These are phyloP conservation scores for Xiphophorus birchmanni DNA, from an alignment of 2,797 vertebrate species.

Conservation along the genomic window DNA sequence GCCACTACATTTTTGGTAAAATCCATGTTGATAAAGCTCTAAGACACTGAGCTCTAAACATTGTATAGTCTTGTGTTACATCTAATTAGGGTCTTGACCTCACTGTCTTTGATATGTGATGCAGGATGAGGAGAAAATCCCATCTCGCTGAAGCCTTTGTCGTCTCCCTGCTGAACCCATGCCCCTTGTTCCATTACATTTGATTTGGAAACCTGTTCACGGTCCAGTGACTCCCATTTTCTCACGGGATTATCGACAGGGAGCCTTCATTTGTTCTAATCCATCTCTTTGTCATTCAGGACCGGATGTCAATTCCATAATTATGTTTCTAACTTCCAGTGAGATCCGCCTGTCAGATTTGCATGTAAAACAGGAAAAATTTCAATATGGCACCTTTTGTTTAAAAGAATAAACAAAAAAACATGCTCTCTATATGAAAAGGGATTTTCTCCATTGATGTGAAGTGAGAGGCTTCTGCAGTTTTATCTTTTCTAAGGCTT, in stretches of 20 bases:
- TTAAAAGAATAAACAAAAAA: neutral
- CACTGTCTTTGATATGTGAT: conserved; percentile 39
- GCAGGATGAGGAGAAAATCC: conserved; percentile 52
- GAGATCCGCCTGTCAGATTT: conserved; percentile 42
- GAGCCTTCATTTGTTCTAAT: conserved; percentile 72
- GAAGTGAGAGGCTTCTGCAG: conserved; percentile 23
- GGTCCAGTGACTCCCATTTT: conserved; percentile 69
- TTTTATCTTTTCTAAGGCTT: conserved; percentile 25
- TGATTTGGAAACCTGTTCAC: conserved; percentile 73
- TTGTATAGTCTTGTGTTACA: conserved; percentile 10
- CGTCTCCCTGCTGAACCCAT: conserved; percentile 54
- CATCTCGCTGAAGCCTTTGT: conserved; percentile 54
- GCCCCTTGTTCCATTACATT: conserved; percentile 69
- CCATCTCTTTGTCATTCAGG: conserved; percentile 74
- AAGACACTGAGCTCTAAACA: conserved; percentile 50
- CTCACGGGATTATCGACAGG: conserved; percentile 72
- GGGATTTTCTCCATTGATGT: conserved; percentile 28
- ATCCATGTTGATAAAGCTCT: conserved; percentile 38
- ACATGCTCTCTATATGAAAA: neutral
- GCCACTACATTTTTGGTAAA: conserved; percentile 22
- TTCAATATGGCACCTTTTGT: conserved; percentile 24
- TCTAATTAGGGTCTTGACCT: conserved; percentile 61
- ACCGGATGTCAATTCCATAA: conserved; percentile 61
- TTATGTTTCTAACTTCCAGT: conserved; percentile 66
- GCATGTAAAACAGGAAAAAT: conserved; percentile 40